Conservation (phyloP, 2,797 vertebrate species). For the Acanthurus leucopareius region DNA sequence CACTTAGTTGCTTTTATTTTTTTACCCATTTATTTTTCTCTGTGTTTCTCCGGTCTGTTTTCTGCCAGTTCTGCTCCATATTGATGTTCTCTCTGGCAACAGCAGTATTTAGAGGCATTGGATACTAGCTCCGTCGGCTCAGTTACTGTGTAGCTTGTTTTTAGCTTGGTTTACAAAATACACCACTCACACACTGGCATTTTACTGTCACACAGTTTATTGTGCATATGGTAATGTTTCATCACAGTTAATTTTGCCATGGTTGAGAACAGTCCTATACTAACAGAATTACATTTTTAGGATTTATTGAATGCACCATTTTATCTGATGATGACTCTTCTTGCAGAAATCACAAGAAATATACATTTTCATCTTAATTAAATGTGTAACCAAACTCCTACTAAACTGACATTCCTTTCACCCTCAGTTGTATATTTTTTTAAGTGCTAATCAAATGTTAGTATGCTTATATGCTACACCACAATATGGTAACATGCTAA, state of each 20-base stretch:
- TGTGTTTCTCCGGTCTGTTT: constrained; percentile 19
- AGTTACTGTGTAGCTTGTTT: constrained; percentile 39
- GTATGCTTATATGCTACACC: background rate
- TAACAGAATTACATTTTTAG: constrained; percentile 20
- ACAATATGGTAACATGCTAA: background rate
- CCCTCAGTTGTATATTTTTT: background rate
- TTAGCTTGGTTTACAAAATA: constrained; percentile 40
- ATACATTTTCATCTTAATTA: background rate
- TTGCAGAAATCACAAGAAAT: constrained; percentile 2
- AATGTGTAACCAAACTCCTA: background rate
- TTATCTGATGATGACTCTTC: constrained; percentile 6
- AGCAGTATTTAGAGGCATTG: constrained; percentile 40
- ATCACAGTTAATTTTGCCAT: constrained; percentile 14
- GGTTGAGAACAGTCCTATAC: constrained; percentile 5
- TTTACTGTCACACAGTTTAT: constrained; percentile 30
- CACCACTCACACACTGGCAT: constrained; percentile 6
- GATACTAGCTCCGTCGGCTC: constrained; percentile 49
- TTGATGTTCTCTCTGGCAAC: constrained; percentile 52
- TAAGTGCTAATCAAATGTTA: background rate
- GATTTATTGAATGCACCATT: constrained; percentile 16
- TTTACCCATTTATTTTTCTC: constrained; percentile 50
- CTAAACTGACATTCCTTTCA: background rate
- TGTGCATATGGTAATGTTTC: constrained; percentile 22
- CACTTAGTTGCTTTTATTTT: constrained; percentile 46
- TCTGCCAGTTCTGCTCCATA: constrained; percentile 27